A percentile compares a stretch with the other conserved stretches of the same genome.
Evolutionary conservation across 2,797 vertebrate genomes (phyloP).

Genomic region (Aselliscus stoliczkanus): DNA sequence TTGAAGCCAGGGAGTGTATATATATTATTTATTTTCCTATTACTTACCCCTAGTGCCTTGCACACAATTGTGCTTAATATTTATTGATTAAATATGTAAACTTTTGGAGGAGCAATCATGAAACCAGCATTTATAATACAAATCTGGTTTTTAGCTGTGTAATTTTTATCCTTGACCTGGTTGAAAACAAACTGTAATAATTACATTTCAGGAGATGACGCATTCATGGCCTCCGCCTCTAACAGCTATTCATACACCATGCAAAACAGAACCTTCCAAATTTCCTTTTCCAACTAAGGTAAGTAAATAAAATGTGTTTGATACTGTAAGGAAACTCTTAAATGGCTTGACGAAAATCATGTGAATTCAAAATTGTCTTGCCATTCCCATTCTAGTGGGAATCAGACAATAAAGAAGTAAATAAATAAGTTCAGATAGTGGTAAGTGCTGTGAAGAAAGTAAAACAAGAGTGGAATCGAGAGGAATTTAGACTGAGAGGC

Average conservation of each 20-base stretch:
- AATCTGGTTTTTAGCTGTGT: slow-evolving; percentile 69
- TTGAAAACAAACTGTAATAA: slow-evolving; percentile 77
- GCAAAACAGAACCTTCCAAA: slow-evolving; percentile 99
- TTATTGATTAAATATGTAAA: slow-evolving; percentile 40
- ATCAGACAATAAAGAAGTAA: neutral
- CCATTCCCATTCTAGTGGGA: slow-evolving; percentile 40
- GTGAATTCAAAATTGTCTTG: slow-evolving; percentile 47
- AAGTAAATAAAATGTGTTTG: slow-evolving; percentile 78
- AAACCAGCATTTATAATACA: slow-evolving; percentile 68
- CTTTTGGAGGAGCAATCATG: slow-evolving; percentile 38
- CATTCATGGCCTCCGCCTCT: slow-evolving; percentile 98
- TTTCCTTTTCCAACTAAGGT: slow-evolving; percentile 99
- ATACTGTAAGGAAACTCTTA: slow-evolving; percentile 54
- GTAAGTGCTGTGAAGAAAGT: slow-evolving; percentile 21
- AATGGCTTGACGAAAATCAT: slow-evolving; percentile 56
- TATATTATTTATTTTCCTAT: slow-evolving; percentile 36
- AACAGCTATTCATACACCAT: slow-evolving; percentile 98
- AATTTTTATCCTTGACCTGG: slow-evolving; percentile 68
- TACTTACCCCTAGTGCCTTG: slow-evolving; percentile 22
- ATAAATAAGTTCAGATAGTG: slow-evolving; percentile 26
- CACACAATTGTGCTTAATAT: slow-evolving; percentile 44
- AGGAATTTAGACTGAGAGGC: slow-evolving; percentile 15
- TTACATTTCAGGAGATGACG: slow-evolving; percentile 95
- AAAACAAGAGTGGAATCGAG: neutral
- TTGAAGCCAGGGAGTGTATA: slow-evolving; percentile 18